Conservation (phyloP, 2,113 vertebrate genomes). For the Lipophrys pholis region DNA sequence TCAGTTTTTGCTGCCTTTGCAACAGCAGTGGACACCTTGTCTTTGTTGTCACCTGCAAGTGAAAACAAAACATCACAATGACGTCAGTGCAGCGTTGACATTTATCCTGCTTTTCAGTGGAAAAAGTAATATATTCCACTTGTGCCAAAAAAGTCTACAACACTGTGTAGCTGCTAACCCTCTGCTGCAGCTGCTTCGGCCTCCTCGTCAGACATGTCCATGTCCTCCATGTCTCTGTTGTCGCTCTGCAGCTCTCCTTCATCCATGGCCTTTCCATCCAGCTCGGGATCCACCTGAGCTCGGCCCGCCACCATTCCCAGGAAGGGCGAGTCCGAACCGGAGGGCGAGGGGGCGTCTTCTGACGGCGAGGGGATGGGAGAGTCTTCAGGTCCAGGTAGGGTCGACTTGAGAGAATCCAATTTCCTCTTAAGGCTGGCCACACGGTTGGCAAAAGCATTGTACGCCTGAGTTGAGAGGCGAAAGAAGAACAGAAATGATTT, state of each 20-base stretch:
- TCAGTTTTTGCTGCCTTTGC: constrained; percentile 70
- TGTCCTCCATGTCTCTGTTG: constrained; percentile 91
- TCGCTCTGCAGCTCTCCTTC: constrained; percentile 77
- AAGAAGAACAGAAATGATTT: neutral
- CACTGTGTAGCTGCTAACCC: constrained; percentile 76
- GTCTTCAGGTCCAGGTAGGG: constrained; percentile 92
- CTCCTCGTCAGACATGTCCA: constrained; percentile 97
- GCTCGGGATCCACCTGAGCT: constrained; percentile 71
- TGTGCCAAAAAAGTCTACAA: neutral
- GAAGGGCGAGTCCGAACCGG: constrained; percentile 94
- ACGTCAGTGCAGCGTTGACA: neutral
- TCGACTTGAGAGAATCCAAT: constrained; percentile 93
- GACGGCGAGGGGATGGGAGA: constrained; percentile 95
- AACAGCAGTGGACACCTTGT: constrained; percentile 74
- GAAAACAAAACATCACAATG: constrained; percentile 15
- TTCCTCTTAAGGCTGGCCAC: constrained; percentile 96
- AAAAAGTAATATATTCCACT: neutral
- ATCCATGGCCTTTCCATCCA: constrained; percentile 80
- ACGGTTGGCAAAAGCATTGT: constrained; percentile 95
- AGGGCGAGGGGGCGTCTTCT: constrained; percentile 94
- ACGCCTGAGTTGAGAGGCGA: constrained; percentile 85
- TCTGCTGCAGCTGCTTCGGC: constrained; percentile 69
- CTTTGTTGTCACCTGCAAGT: constrained; percentile 88
- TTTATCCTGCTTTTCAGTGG: neutral
- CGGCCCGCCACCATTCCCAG: constrained; percentile 81